These are phyloP conservation scores for Coenonympha arcania DNA, from an alignment of 2,888 invertebrate species.

Conservation along the genomic window DNA sequence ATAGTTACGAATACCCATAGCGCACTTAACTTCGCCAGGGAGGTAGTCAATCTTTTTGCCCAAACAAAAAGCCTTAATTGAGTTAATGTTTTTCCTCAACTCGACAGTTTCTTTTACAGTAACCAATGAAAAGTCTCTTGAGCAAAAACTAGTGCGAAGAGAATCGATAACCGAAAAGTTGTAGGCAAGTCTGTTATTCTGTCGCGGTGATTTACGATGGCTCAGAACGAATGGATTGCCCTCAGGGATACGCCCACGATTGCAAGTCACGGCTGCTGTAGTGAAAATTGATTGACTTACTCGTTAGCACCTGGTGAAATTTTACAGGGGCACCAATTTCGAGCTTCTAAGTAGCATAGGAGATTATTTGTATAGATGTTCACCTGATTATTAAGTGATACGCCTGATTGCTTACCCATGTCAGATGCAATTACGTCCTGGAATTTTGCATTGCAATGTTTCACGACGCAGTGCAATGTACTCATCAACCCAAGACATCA, in stretches of 20 bases:
- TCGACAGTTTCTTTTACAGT: not conserved
- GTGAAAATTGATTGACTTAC: constrained; percentile 22
- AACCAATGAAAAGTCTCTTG: not conserved
- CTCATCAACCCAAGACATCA: too few species aligned
- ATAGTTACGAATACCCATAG: too few species aligned
- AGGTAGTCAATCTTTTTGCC: not conserved
- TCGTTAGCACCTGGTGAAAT: constrained; percentile 5
- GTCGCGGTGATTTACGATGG: constrained; percentile 19
- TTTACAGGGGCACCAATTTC: not conserved
- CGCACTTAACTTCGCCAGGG: too few species aligned
- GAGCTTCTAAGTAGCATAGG: not conserved
- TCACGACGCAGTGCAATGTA: too few species aligned
- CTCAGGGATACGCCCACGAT: constrained; percentile 18
- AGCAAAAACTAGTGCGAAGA: constrained; percentile 2
- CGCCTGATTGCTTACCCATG: too few species aligned
- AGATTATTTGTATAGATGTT: too few species aligned
- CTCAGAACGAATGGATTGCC: constrained; percentile 19
- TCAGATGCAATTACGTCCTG: too few species aligned
- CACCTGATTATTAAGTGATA: too few species aligned
- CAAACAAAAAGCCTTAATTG: not conserved
- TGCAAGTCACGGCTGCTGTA: constrained; percentile 16
- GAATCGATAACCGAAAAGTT: constrained; percentile 11
- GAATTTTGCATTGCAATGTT: too few species aligned
- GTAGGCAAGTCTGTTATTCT: constrained; percentile 12
- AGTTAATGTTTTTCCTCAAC: not conserved